Evolutionary conservation across 2,888 invertebrate species (phyloP), one percentile per base, ranked within the genome.

Genomic region (Unio pictorum): DNA sequence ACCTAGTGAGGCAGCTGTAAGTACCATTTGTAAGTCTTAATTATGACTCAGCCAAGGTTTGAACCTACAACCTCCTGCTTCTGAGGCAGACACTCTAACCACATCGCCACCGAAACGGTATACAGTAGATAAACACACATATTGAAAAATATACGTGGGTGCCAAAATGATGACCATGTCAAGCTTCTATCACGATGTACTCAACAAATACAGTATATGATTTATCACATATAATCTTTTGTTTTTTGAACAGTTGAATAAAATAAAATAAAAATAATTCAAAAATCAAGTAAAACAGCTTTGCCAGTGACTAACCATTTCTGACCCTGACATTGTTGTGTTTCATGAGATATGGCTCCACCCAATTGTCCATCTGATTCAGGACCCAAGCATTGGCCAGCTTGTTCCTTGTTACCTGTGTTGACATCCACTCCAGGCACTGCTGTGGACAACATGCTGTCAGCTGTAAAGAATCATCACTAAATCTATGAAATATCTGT

Each of bases 361-460:
- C 92, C 97, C 97, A 97, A 34, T 93, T 94, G 79, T 96, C 96
- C 82, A 96, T 93, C n/a, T 95, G 95, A 82, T 94, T 94, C n/a
- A 97, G 91, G 20, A 96, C 96, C 95, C 96, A 97, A 63, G 95
- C 93, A 90, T 96, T 96, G 0, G 96, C 96, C 64, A 95, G 93
- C 88, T 96, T 95, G 91, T 96, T 97, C 73, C 96, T 93, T 0
- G 96, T 91, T 65, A 94, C 91, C 79, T 91, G 90, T 55, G 86
- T 81, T 18, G 90, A 87, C 70, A 97, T 92, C 97, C 97, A 97
- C 89, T 97, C 97, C 6, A 97, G 92, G 64, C 96, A 96, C 15
- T 95, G 95, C 89, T 96, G 96, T 4, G 97, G 96, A 79, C 96
- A 96, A 81, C 94, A 95, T 88, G 97, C 95, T 0, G 96, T 95